Base-by-base conservation (phyloP, 2,113 vertebrate species). In the Pavo muticus region DNA sequence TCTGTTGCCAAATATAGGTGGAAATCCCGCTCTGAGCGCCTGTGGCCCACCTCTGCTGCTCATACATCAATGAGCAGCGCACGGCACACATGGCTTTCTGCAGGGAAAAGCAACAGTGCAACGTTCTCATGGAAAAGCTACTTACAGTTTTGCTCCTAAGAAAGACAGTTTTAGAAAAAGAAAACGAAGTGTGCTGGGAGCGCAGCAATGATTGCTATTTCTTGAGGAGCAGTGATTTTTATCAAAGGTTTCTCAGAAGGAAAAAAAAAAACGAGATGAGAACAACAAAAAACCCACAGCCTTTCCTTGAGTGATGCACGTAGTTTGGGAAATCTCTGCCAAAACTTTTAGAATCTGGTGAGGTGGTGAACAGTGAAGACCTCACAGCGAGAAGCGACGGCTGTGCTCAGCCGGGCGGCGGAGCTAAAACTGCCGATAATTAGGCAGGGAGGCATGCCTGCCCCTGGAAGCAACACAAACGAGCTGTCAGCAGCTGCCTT, bases 381-480 rank as follows among this genome's bases (percentile, higher is more conserved):
- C 52, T 84, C 27, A 56, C 29, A 73, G 52, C 54, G 69, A 72
- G 85, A 91, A 90, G 40, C 9, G 59, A 45, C 15, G 32, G 48
- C 81, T 4, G 1, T 4, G 42, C 39, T 91, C 70, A 78, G 65
- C 37, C 81, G 64, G 54, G 67, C 81, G 72, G 63, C 54, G 84
- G 87, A 82, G 93, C 89, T 85, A 63, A 84, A 94, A 72, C 67
- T 14, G 20, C 54, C 84, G 89, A 84, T 85, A 93, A 94, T 94
- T 92, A 95, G 81, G 15, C 35, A 40, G 82, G 84, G 91, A 94
- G 82, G 73, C 19, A 11, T 72, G 23, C 56, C 48, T 7, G 91
- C 29, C 16, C 27, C 27, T 54, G 52, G 95, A 94, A 96, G n/a
- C 27, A 7, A 63, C 54, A 93, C 81, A 79, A 95, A 93, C 74